Evolutionary conservation across 2,797 vertebrate genomes (phyloP), one percentile per base, ranked within the genome.

Genomic region (Hylomyscus alleni): DNA sequence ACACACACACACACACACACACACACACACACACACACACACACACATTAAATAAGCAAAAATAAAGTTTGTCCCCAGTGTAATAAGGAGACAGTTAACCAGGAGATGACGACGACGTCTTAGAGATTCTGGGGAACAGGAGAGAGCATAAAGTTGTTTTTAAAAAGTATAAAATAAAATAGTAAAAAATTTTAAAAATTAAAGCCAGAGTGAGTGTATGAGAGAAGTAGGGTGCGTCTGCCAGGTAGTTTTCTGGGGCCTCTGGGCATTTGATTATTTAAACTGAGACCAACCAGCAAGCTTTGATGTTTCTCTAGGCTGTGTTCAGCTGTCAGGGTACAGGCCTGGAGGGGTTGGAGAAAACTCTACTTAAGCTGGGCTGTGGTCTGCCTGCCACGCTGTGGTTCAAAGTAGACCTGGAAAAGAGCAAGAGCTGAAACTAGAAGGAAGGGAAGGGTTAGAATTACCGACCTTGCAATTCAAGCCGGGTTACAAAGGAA

Each of bases 201-300:
- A 75, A 40, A 90, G 31, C 40, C 81, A 76, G 31, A 69, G 19
- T 52, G 86, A 84, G 13, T 72, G 34, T 26, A 72, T 82, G 88
- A 89, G 52, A 86, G 58, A 89, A 92, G 77, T 52, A 73, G 56
- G 24, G 80, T 37, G 13, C 31, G 15, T 62, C 40, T 47, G 17
- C 34, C 58, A 83, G 50, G 65, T 29, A 76, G 67, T 60, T 84
- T 87, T 93, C 91, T 31, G 72, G 50, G 67, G 29, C 37, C 58
- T 56, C 31, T 69, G 65, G 67, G 92, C 47, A 69, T 90, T 93
- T 89, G 26, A 76, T 75, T 93, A 76, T 69, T 93, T 93, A 93
- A 80, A 83, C 17, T 37, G 78, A 89, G 50, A 84, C 44, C 9
- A 87, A 80, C 75, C 6, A 93, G 40, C 75, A 92, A 83, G 47